Percentiles rank a stretch among this genome's conserved stretches.
phyloP scores from a whole-genome alignment of 2,888 invertebrate species.

The Galeopsomyia nigrocyanea region DNA sequence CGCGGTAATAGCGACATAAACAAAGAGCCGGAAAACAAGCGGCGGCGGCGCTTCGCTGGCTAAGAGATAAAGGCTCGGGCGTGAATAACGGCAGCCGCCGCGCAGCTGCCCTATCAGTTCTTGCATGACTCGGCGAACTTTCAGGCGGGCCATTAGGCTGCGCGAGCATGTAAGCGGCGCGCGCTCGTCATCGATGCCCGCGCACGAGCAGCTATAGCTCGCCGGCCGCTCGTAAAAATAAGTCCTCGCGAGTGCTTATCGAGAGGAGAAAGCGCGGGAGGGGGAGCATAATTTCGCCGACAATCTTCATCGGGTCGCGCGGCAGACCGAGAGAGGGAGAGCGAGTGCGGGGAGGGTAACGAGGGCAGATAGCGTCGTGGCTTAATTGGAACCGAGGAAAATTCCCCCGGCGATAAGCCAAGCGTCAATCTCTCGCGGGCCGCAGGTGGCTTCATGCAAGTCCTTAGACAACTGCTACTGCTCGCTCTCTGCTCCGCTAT shows the following conservation, averaged over 20 bases:
- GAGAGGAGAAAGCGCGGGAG: not conserved
- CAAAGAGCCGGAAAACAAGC: slow-evolving; percentile 14
- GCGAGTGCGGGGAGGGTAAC: slow-evolving; percentile 6
- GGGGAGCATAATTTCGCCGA: slow-evolving; percentile 19
- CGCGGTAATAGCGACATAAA: not conserved
- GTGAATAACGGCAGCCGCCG: slow-evolving; percentile 32
- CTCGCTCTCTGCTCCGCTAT: no score
- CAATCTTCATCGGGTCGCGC: slow-evolving; percentile 26
- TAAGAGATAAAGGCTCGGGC: slow-evolving; percentile 32
- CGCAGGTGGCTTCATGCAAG: slow-evolving; percentile 18
- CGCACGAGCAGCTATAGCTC: not conserved
- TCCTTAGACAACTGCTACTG: no score
- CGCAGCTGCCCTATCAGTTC: slow-evolving; percentile 12
- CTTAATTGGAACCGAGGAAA: slow-evolving; percentile 59
- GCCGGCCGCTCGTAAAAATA: slow-evolving; percentile 39
- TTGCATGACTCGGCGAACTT: slow-evolving; percentile 17
- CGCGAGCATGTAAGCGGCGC: not conserved
- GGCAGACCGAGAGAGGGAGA: slow-evolving; percentile 1
- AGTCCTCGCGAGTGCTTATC: slow-evolving; percentile 39
- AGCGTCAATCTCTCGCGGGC: slow-evolving; percentile 53
- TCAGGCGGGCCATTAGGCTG: slow-evolving; percentile 25
- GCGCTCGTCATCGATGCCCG: slow-evolving; percentile 25
- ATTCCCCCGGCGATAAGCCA: slow-evolving; percentile 55
- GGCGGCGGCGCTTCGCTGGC: not conserved
- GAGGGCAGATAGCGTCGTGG: slow-evolving; percentile 52